A percentile compares a stretch with the other conserved stretches of the same genome.
phyloP scores from a whole-genome alignment of 2,888 invertebrate species.

The Acanthosepion esculentum region DNA sequence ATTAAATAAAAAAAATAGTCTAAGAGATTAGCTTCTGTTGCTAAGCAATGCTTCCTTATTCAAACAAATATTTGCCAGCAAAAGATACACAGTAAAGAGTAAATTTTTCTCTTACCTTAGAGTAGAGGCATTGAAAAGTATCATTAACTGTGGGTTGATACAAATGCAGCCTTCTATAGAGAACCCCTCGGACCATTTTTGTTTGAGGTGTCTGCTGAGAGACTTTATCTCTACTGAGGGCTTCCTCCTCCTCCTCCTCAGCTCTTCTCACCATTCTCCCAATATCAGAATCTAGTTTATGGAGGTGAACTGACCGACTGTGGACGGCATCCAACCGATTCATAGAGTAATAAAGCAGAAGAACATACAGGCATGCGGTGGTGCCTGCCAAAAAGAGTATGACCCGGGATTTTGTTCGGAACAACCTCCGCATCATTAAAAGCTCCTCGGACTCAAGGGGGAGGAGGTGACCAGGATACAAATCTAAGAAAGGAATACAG shows the following conservation, averaged over 20 bases:
- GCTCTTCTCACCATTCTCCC: neutral
- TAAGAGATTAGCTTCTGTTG: no score
- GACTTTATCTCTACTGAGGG: neutral
- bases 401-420: neutral
- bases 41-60: no score
- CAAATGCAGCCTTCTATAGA: neutral
- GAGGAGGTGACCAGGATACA: neutral
- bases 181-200: neutral
- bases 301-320: neutral
- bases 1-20: no score
- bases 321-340: conserved; percentile 1
- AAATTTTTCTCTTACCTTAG: conserved; percentile 54
- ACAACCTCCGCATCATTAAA: neutral
- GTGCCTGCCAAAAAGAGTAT: conserved; percentile 8
- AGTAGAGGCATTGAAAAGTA: conserved; percentile 61
- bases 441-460: neutral
- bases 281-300: neutral
- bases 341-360: conserved; percentile 43
- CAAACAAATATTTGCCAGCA: no score
- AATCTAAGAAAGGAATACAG: neutral
- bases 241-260: neutral
- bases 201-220: neutral
- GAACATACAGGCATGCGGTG: neutral
- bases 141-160: conserved; percentile 48
- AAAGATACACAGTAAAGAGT: neutral